Base-by-base conservation (phyloP, 2,888 invertebrate genomes). In the Trypoxylon attenuatum region DNA sequence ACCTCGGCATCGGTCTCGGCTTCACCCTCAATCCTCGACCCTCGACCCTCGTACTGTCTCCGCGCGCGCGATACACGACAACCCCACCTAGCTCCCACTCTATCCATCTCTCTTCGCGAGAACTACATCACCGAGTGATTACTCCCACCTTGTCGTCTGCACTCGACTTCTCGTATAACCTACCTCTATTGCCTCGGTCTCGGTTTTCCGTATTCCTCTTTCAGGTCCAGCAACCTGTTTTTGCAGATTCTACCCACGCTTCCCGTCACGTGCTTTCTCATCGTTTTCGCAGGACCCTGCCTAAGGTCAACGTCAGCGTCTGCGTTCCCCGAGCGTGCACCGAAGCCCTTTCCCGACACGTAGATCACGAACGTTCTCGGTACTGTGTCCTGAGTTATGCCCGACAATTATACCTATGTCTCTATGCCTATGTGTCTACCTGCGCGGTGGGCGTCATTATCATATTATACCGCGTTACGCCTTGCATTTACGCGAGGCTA, bases 391-490 rank as follows among this genome's bases (percentile, higher is more conserved):
- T 84, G 82, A 84, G 79, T 84, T 84, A 84, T 84, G 83, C 82
- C 80, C 82, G 84, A 84, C 84, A 84, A 84, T 84, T 84, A 83
- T 82, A 84, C 80, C 81, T 79, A n/a, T n/a, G n/a, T n/a, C n/a
- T n/a, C n/a, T n/a, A n/a, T n/a, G n/a, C n/a, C n/a, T n/a, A n/a
- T n/a, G 33, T 13, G 79, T 82, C 80, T 81, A 77, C 73, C 79
- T 78, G 62, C 72, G 73, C 70, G 78, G 80, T 82, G 82, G 82
- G 80, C 81, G 81, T 83, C 82, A 83, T 84, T 84, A 83, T 83
- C 83, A 82, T 83, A 83, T 82, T 82, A 81, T 79, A 82, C 70
- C 59, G 45, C 61, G 74, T 77, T 73, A 71, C 69, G 65, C 69
- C 65, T 55, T 10, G 42, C 15, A 6, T 27, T 13, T 8, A 33